Conservation (phyloP, 2,888 invertebrate species). For the Heterodera filipjevi region DNA sequence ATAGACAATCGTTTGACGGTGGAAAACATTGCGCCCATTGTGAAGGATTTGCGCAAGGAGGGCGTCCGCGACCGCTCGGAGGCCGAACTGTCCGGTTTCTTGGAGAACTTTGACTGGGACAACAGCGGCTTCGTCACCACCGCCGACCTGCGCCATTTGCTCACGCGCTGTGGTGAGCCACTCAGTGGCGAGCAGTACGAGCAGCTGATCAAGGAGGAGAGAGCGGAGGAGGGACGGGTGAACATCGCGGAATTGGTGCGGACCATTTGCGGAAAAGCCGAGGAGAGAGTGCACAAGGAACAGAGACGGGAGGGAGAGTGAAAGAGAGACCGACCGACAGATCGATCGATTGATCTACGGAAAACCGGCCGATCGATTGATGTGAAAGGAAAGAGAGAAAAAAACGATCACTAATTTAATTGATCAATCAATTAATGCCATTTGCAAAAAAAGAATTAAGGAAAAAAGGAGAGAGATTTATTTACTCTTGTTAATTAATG, state of each 20-base stretch:
- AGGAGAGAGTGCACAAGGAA: background rate
- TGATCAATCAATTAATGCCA: too few relatives aligned
- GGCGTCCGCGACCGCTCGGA: conserved; percentile 38
- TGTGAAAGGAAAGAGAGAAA: too few relatives aligned
- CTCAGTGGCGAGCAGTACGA: conserved; percentile 34
- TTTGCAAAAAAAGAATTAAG: too few relatives aligned
- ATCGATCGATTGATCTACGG: background rate
- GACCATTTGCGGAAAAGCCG: conserved; percentile 16
- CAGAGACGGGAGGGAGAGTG: conserved; percentile 3
- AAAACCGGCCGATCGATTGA: too few relatives aligned
- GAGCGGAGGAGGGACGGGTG: conserved; percentile 36
- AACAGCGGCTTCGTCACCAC: conserved; percentile 38
- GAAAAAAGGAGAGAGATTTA: too few relatives aligned
- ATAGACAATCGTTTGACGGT: conserved; percentile 48
- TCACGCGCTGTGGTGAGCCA: conserved; percentile 34
- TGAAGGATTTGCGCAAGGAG: conserved; percentile 49
- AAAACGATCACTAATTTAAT: too few relatives aligned
- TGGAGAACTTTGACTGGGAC: conserved; percentile 59
- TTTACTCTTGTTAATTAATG: too few relatives aligned
- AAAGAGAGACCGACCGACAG: background rate
- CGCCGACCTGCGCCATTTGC: conserved; percentile 31
- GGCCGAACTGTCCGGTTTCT: conserved; percentile 43
- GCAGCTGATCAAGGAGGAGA: conserved; percentile 21
- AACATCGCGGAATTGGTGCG: conserved; percentile 42
- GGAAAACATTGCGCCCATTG: conserved; percentile 56